Base-by-base conservation (phyloP, 2,888 invertebrate genomes). In the Lasioglossum vierecki region DNA sequence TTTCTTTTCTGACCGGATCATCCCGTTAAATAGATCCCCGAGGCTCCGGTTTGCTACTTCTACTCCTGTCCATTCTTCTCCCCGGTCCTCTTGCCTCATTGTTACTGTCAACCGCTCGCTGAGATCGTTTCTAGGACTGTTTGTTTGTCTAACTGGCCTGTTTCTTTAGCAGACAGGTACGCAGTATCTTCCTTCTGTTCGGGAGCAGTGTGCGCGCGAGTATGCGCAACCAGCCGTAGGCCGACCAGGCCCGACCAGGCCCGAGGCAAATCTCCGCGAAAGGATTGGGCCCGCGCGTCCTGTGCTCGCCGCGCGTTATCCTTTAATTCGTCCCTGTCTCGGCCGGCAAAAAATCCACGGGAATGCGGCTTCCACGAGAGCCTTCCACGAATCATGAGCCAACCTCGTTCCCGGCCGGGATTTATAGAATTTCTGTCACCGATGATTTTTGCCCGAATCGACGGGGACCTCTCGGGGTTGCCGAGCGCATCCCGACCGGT, bases 21-120 rank as follows among this genome's bases (percentile, higher is more conserved):
- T 94, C 94, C 94, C 91, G 94, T 93, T 94, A 95, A 94, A 94
- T 93, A 92, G 94, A 94, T 94, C 94, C 93, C 77, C 22, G 41
- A 41, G 41, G n/a, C 70, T 22, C 68, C 26, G 81, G 86, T 89
- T 77, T 70, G 80, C 76, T 71, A 71, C 82, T 85, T 71, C 63
- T 75, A 57, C 66, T 73, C 35, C 68, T 73, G 46, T 60, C 78
- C 80, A 83, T 80, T 88, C 86, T 68, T 78, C 83, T 39, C 13
- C 13, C 22, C 13, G n/a, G 22, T n/a, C 70, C 41, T 39, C 13
- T 41, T 13, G 22, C 41, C n/a, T 41, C 74, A 88, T 91, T 92
- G 91, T 92, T 90, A 87, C 90, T 91, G 92, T 91, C 91, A 92
- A 83, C 90, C 92, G 91, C 91, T 91, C 91, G 89, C 93, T 92